Conservation (phyloP, 2,797 vertebrate genomes). For the Bovichtus variegatus region DNA sequence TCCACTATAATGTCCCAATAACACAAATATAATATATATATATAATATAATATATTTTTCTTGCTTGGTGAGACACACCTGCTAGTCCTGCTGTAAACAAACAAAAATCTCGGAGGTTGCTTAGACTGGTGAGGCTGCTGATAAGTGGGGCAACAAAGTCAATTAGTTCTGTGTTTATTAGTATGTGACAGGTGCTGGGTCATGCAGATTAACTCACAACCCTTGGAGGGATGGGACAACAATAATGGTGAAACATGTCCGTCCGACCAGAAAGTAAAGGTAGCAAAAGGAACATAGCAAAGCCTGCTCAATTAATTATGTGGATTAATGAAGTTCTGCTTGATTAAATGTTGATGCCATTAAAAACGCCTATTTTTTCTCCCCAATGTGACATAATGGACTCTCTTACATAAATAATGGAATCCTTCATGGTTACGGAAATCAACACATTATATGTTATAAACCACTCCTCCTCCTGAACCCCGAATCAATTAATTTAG, state of each 20-base stretch:
- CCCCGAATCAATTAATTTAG: constrained; percentile 82
- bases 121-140: constrained; percentile 72
- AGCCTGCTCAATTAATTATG: constrained; percentile 89
- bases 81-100: constrained; percentile 69
- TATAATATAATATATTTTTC: constrained; percentile 60
- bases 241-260: constrained; percentile 86
- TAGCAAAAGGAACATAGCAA: constrained; percentile 85
- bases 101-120: constrained; percentile 71
- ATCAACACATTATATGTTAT: constrained; percentile 78
- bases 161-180: constrained; percentile 89
- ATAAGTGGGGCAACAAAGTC: constrained; percentile 84
- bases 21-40: constrained; percentile 50
- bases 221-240: constrained; percentile 87
- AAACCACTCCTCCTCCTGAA: constrained; percentile 74
- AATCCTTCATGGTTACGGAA: constrained; percentile 83
- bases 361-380: constrained; percentile 81
- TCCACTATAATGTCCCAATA: constrained; percentile 42
- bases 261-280: constrained; percentile 88
- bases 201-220: constrained; percentile 88
- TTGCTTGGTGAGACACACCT: constrained; percentile 66
- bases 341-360: constrained; percentile 87
- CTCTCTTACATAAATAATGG: constrained; percentile 85
- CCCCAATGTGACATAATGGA: constrained; percentile 81
- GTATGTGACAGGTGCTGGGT: constrained; percentile 88
- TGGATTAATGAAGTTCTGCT: constrained; percentile 89